phyloP scores from a whole-genome alignment of 2,888 invertebrate genomes.

The Orthosia incerta region DNA sequence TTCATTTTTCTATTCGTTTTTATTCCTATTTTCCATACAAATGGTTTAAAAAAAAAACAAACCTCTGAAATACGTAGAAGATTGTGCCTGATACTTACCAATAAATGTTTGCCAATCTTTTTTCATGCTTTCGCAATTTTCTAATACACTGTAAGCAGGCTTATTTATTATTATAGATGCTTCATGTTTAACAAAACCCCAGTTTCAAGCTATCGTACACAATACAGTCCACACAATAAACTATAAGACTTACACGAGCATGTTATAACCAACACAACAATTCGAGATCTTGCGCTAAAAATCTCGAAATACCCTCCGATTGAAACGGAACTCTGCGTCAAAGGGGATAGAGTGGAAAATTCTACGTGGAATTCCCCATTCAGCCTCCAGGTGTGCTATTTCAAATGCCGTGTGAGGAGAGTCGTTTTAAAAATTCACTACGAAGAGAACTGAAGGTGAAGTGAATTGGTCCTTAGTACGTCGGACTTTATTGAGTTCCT shows the following conservation, averaged over 20 bases:
- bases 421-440: slow-evolving; percentile 64
- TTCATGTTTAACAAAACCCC: slow-evolving; percentile 16
- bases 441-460: slow-evolving; percentile 48
- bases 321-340: slow-evolving; percentile 29
- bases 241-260: slow-evolving; percentile 35
- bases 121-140: not conserved
- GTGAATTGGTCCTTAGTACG: slow-evolving; percentile 59
- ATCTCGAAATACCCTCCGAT: slow-evolving; percentile 40
- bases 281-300: slow-evolving; percentile 55
- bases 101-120: not conserved
- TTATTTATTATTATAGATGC: slow-evolving; percentile 32
- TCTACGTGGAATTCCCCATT: slow-evolving; percentile 23
- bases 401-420: slow-evolving; percentile 55
- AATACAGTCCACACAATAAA: slow-evolving; percentile 48
- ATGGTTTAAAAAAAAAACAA: not conserved
- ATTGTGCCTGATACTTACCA: not conserved
- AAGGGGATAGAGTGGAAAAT: slow-evolving; percentile 39
- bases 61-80: not conserved
- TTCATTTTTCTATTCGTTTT: not conserved
- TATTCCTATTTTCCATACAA: not conserved
- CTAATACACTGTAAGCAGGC: slow-evolving; percentile 10
- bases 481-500: slow-evolving; percentile 47
- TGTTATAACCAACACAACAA: slow-evolving; percentile 50
- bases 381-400: slow-evolving; percentile 46
- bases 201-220: slow-evolving; percentile 21